Evolutionary conservation across 1,140 invertebrate species (phyloP).

Genomic region (Panulirus ornatus): DNA sequence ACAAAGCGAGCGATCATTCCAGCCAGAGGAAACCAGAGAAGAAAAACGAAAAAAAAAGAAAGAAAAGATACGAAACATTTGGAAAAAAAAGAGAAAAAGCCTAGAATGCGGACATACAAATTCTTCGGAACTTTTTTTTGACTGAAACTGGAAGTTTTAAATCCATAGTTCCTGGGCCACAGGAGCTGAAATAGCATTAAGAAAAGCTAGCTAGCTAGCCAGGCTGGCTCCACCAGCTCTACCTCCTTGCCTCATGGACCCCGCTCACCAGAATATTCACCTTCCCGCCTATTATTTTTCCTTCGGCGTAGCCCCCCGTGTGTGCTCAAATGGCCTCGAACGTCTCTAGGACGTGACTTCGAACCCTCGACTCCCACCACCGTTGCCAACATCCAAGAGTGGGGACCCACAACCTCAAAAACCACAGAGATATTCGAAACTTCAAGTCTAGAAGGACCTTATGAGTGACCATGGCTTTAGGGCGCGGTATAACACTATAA

Average conservation of each 20-base stretch:
- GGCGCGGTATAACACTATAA: no score
- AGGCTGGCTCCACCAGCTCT: no score
- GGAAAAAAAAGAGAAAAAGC: background rate
- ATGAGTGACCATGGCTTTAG: no score
- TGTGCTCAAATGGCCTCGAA: constrained; percentile 8
- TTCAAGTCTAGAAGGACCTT: no score
- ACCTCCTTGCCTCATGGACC: background rate
- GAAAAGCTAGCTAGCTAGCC: no score
- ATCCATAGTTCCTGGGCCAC: no score
- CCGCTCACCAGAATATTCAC: background rate
- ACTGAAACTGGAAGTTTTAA: no score
- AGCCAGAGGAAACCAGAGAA: background rate
- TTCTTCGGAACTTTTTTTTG: no score
- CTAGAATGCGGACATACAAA: no score
- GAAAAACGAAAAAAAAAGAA: background rate
- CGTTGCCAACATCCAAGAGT: background rate
- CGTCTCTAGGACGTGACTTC: background rate
- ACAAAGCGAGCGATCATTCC: no score
- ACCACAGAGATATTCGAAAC: background rate
- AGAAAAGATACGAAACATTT: no score
- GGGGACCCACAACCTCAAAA: background rate
- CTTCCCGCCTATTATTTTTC: background rate
- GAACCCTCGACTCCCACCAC: background rate
- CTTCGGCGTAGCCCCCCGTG: constrained; percentile 5
- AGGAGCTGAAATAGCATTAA: background rate